These are phyloP conservation scores for Bombus superbus DNA, from an alignment of 1,140 invertebrate genomes.

Conservation along the genomic window DNA sequence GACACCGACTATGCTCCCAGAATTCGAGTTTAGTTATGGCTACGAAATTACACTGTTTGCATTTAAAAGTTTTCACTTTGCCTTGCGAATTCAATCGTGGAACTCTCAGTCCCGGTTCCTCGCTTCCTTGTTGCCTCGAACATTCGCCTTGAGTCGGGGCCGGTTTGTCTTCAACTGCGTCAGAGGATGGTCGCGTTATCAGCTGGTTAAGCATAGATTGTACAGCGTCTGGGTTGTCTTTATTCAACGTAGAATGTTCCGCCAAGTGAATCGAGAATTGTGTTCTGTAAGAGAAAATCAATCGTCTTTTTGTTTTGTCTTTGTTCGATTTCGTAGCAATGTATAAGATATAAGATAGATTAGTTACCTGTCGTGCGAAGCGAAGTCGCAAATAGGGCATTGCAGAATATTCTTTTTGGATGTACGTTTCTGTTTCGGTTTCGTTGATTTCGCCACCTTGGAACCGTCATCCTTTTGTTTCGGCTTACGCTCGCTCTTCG, in stretches of 20 bases:
- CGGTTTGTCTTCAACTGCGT: neutral
- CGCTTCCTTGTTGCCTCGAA: constrained; percentile 82
- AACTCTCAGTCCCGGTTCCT: constrained; percentile 86
- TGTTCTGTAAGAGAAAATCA: constrained; percentile 37
- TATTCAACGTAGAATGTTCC: constrained; percentile 49
- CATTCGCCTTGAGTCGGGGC: constrained; percentile 47
- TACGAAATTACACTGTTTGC: constrained; percentile 95
- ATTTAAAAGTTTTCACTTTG: constrained; percentile 94
- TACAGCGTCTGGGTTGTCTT: constrained; percentile 36
- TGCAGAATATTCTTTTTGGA: constrained; percentile 32
- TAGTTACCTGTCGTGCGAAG: constrained; percentile 63
- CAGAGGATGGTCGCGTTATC: neutral
- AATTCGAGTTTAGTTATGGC: constrained; percentile 95
- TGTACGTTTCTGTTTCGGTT: constrained; percentile 4
- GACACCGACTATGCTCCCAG: constrained; percentile 95
- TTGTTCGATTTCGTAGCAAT: fast-evolving
- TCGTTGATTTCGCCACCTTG: constrained; percentile 8
- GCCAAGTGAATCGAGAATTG: constrained; percentile 63
- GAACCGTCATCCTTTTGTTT: constrained; percentile 38
- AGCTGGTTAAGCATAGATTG: constrained; percentile 49
- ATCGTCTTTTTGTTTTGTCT: too few relatives aligned
- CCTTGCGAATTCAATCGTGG: constrained; percentile 91
- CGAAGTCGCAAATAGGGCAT: constrained; percentile 66
- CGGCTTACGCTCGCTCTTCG: neutral
- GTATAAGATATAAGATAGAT: neutral